Conservation (phyloP, 92 coral and sea anemone genomes). For the Porites rus region DNA sequence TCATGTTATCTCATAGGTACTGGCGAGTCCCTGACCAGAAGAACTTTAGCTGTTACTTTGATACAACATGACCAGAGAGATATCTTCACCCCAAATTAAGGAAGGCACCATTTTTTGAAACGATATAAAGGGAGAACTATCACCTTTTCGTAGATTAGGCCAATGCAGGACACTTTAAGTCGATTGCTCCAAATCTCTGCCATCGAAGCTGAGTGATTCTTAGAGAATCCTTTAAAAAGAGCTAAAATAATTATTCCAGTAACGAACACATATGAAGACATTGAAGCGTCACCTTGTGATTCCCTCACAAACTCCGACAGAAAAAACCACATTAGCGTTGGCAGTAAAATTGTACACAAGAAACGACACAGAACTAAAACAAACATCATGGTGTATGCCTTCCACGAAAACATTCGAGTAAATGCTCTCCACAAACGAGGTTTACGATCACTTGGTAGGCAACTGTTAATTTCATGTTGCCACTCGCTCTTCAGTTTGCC, state of each 20-base stretch:
- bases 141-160: slow-evolving; percentile 11
- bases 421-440: slow-evolving; percentile 28
- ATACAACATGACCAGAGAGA: no score
- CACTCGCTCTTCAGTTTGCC: not conserved
- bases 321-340: slow-evolving; percentile 12
- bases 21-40: no score
- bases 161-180: slow-evolving; percentile 24
- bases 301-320: slow-evolving; percentile 3
- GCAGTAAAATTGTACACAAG: not conserved
- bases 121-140: not conserved
- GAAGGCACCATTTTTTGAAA: no score
- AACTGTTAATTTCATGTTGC: slow-evolving; percentile 4
- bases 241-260: not conserved
- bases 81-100: no score
- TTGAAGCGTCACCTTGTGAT: not conserved
- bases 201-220: not conserved
- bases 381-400: not conserved
- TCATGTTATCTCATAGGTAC: no score
- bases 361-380: not conserved
- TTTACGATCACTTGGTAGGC: not conserved
- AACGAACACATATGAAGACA: slow-evolving; percentile 4
- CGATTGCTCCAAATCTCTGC: slow-evolving; percentile 4
- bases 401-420: slow-evolving; percentile 7
- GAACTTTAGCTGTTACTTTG: no score
- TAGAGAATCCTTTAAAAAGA: slow-evolving; percentile 6